Percentiles rank a stretch among this genome's conserved stretches.
phyloP scores from a whole-genome alignment of 2,888 invertebrate species.

The Clunio marinus region DNA sequence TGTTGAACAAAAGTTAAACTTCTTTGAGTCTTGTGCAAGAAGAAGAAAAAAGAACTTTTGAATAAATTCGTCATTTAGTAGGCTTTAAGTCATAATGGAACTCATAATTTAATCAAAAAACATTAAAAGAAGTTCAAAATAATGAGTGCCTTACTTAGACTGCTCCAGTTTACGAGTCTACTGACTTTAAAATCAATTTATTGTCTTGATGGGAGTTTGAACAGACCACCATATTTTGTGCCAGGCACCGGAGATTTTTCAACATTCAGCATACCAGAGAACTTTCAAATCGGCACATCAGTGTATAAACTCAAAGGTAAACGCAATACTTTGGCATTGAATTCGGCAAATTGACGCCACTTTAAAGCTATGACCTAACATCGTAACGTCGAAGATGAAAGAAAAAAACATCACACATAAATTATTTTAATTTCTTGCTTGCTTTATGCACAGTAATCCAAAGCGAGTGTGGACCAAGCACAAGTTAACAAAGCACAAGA shows the following conservation, averaged over 20 bases:
- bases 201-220: no score
- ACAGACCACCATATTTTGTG: constrained; percentile 69
- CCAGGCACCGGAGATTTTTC: constrained; percentile 73
- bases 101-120: neutral
- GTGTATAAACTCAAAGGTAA: constrained; percentile 71
- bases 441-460: constrained; percentile 22
- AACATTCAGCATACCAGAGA: constrained; percentile 66
- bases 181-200: neutral
- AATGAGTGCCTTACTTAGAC: neutral
- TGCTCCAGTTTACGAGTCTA: neutral
- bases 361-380: neutral
- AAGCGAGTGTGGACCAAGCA: constrained; percentile 13
- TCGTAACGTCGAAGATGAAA: neutral
- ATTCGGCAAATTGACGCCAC: neutral
- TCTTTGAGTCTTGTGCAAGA: no score
- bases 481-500: neutral
- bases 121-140: neutral
- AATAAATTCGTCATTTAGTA: neutral
- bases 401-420: constrained; percentile 31
- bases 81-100: constrained; percentile 6
- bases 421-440: constrained; percentile 21
- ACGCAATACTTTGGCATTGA: constrained; percentile 39
- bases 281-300: constrained; percentile 69
- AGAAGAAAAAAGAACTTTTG: neutral
- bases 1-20: no score